Conservation (phyloP, 2,888 invertebrate species). For the Erebia aethiops region DNA sequence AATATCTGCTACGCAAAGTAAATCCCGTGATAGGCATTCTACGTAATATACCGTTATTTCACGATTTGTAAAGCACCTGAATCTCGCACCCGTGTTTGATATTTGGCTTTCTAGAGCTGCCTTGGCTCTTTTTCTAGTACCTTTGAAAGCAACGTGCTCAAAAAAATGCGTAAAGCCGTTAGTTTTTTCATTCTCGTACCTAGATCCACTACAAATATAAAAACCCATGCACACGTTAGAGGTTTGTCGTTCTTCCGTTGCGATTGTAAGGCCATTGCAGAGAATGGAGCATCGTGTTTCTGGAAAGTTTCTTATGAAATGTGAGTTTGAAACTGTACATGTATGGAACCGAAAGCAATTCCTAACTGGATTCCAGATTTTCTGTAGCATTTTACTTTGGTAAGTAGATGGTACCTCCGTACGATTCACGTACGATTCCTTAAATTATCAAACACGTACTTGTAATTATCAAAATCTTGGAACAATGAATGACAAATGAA, state of each 20-base stretch:
- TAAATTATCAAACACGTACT: too few species aligned
- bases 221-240: conserved; percentile 70
- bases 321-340: conserved; percentile 66
- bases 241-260: conserved; percentile 95
- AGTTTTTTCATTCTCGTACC: conserved; percentile 58
- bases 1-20: conserved; percentile 94
- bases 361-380: conserved; percentile 5
- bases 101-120: conserved; percentile 94
- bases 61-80: conserved; percentile 97
- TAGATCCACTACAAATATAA: conserved; percentile 63
- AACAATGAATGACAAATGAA: too few species aligned
- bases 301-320: conserved; percentile 86
- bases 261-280: conserved; percentile 93
- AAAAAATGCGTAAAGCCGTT: conserved; percentile 72
- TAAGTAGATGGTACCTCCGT: too few species aligned
- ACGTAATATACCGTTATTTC: conserved; percentile 98
- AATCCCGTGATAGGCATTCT: conserved; percentile 94
- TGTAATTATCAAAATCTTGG: too few species aligned
- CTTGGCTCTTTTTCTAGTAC: conserved; percentile 91
- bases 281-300: conserved; percentile 90
- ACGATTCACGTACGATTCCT: too few species aligned
- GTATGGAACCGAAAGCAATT: background rate
- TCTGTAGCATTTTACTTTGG: conserved; percentile 8
- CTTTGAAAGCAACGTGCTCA: conserved; percentile 68
- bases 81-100: conserved; percentile 96